These are phyloP conservation scores for Drosophila rufa DNA, from an alignment of 1,140 invertebrate species.

Conservation along the genomic window DNA sequence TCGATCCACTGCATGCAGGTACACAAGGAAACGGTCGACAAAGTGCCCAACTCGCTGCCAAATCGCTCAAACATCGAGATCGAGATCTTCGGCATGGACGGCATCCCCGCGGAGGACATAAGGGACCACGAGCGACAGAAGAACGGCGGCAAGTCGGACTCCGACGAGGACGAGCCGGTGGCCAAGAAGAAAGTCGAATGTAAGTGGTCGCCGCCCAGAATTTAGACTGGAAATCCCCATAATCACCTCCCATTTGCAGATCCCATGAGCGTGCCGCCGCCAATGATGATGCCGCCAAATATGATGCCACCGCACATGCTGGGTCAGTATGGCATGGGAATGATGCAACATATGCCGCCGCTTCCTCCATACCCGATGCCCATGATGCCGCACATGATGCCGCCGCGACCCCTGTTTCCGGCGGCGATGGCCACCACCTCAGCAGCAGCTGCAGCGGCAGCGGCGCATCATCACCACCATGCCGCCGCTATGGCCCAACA, in stretches of 20 bases:
- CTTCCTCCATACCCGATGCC: conserved; percentile 87
- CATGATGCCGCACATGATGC: conserved; percentile 89
- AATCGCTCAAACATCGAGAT: conserved; percentile 99
- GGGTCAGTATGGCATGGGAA: conserved; percentile 86
- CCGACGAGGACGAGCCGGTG: conserved; percentile 92
- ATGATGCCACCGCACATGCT: conserved; percentile 88
- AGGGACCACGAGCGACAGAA: conserved; percentile 97
- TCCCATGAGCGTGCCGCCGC: conserved; percentile 85
- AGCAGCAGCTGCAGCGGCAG: conserved; percentile 85
- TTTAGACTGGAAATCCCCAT: not conserved
- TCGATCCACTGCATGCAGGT: conserved; percentile 99
- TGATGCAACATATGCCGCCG: conserved; percentile 87
- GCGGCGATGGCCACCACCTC: conserved; percentile 89
- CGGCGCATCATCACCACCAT: conserved; percentile 64
- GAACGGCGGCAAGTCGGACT: conserved; percentile 88
- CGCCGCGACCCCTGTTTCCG: conserved; percentile 92
- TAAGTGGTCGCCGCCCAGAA: conserved; percentile 50
- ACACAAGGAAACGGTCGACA: conserved; percentile 99
- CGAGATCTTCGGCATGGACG: conserved; percentile 99
- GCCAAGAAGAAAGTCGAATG: conserved; percentile 91
- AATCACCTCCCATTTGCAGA: conserved; percentile 35
- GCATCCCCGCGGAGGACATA: conserved; percentile 97
- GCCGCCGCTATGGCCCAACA: conserved; percentile 87
- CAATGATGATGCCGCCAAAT: conserved; percentile 87
- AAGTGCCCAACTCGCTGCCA: conserved; percentile 99